These are phyloP conservation scores for Deilephila elpenor DNA, from an alignment of 2,888 invertebrate species.

Conservation along the genomic window DNA sequence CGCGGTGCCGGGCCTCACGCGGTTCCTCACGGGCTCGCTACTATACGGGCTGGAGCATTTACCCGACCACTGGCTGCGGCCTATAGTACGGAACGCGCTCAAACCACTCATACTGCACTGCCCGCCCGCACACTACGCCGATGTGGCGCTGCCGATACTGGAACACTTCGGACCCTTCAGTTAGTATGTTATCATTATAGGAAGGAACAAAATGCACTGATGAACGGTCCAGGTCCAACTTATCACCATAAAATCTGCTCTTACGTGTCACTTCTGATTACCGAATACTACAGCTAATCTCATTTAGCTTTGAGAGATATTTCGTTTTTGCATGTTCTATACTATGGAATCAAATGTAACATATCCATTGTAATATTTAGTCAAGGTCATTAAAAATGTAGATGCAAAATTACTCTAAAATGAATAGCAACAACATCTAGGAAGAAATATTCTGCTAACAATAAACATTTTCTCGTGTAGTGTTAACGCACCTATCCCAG, in stretches of 20 bases:
- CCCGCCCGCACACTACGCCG: slow-evolving; percentile 91
- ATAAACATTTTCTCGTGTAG: slow-evolving; percentile 62
- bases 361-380: too few relatives aligned
- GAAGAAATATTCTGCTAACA: neutral
- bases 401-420: too few relatives aligned
- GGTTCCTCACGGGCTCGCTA: slow-evolving; percentile 89
- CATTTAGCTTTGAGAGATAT: too few relatives aligned
- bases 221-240: too few relatives aligned
- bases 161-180: slow-evolving; percentile 91
- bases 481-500: slow-evolving; percentile 88
- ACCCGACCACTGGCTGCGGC: slow-evolving; percentile 94
- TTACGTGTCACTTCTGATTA: too few relatives aligned
- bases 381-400: too few relatives aligned
- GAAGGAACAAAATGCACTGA: too few relatives aligned
- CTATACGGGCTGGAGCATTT: slow-evolving; percentile 88
- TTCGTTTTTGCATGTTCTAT: too few relatives aligned
- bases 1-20: slow-evolving; percentile 89
- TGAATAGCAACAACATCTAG: too few relatives aligned
- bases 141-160: slow-evolving; percentile 91
- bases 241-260: too few relatives aligned
- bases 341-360: too few relatives aligned
- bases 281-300: too few relatives aligned
- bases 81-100: slow-evolving; percentile 92
- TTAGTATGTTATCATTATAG: slow-evolving; percentile 71
- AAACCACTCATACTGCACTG: slow-evolving; percentile 94